Conservation (phyloP, 2,797 vertebrate genomes). For the Rhabdophis nuchalis region DNA sequence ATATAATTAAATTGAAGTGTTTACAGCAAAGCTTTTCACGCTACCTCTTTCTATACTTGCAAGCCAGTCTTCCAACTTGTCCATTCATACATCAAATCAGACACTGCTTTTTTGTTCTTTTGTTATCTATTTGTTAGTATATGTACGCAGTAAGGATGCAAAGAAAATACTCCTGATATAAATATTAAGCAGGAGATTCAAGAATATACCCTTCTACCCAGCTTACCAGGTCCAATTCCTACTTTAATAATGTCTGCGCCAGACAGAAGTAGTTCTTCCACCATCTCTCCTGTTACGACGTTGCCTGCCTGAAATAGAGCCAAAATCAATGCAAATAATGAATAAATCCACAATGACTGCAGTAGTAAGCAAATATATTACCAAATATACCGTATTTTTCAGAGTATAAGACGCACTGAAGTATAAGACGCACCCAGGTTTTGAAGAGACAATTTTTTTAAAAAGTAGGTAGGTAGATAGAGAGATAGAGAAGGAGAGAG, state of each 20-base stretch:
- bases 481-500: no score
- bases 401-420: no score
- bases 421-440: no score
- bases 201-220: neutral
- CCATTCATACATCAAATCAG: neutral
- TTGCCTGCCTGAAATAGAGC: slow-evolving; percentile 86
- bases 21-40: neutral
- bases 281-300: slow-evolving; percentile 98
- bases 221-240: slow-evolving; percentile 93
- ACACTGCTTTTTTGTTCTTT: neutral
- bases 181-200: neutral
- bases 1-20: neutral
- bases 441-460: no score
- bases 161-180: neutral
- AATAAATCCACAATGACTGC: slow-evolving; percentile 12
- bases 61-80: neutral
- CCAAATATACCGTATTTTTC: no score
- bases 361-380: neutral
- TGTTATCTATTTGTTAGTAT: neutral
- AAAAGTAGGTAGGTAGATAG: no score
- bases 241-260: slow-evolving; percentile 99
- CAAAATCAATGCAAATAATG: slow-evolving; percentile 33
- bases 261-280: slow-evolving; percentile 95
- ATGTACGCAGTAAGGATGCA: neutral
- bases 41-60: neutral